Evolutionary conservation across 2,797 vertebrate species (phyloP).

Genomic region (Emydoidea blandingii): DNA sequence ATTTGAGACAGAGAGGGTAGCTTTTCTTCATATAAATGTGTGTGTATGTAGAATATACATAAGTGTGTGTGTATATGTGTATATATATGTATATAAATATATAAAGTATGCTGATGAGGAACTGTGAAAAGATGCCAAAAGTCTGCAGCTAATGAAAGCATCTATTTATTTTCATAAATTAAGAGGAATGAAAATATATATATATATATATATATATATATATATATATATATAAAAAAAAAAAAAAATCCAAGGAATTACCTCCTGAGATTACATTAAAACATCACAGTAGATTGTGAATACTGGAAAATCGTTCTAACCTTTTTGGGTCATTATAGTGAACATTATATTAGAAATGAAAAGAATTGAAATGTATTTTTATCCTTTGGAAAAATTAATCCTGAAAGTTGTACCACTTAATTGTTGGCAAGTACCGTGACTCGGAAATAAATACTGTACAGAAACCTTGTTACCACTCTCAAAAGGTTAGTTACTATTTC

Average conservation of each 20-base stretch:
- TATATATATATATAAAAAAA: too few species aligned
- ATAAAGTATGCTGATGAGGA: neutral
- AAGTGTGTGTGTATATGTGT: too few species aligned
- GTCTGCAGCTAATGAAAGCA: neutral
- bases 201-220: neutral
- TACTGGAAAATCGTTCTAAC: neutral
- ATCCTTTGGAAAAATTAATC: neutral
- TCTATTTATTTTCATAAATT: neutral
- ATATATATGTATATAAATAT: neutral
- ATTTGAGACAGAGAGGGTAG: neutral
- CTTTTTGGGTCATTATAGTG: neutral
- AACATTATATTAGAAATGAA: neutral
- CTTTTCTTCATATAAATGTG: neutral
- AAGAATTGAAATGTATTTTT: neutral
- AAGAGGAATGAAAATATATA: neutral
- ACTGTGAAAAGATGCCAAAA: neutral
- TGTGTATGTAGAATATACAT: too few species aligned
- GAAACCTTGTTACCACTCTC: neutral
- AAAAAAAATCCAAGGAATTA: too few species aligned
- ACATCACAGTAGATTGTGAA: neutral
- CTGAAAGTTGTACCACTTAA: neutral
- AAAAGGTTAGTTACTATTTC: slow-evolving; percentile 39
- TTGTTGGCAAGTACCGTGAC: neutral
- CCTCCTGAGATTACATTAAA: too few species aligned
- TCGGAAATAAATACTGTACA: neutral